phyloP scores from a whole-genome alignment of 2,888 invertebrate genomes.

The Osedax frankpressi region DNA sequence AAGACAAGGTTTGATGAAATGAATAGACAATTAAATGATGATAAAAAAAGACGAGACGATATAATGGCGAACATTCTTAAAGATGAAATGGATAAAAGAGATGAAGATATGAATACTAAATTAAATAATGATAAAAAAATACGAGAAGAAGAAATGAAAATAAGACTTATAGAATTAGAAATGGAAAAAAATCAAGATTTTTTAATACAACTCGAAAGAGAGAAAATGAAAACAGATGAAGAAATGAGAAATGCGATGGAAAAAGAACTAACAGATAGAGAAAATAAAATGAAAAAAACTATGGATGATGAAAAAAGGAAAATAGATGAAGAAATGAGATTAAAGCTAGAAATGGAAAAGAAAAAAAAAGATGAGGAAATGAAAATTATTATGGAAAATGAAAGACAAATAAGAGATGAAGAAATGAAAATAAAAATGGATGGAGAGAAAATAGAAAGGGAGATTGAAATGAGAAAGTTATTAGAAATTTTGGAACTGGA shows the following conservation, averaged over 20 bases:
- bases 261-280: not conserved
- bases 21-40: not conserved
- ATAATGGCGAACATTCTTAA: not conserved
- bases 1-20: not conserved
- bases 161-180: not conserved
- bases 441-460: not conserved
- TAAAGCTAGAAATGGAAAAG: not conserved
- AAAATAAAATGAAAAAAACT: not conserved
- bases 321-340: constrained; percentile 7
- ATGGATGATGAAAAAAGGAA: not conserved
- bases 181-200: not conserved
- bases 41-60: not conserved
- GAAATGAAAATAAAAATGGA: not conserved
- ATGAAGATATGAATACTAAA: not conserved
- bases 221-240: not conserved
- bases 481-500: not conserved
- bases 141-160: not conserved
- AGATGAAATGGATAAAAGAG: not conserved
- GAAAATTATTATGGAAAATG: not conserved
- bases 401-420: not conserved
- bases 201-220: not conserved
- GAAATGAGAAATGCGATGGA: not conserved
- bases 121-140: not conserved
- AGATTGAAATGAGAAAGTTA: not conserved
- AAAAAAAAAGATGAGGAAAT: not conserved